Conservation (phyloP, 2,113 vertebrate genomes). For the Rhombomys opimus region DNA sequence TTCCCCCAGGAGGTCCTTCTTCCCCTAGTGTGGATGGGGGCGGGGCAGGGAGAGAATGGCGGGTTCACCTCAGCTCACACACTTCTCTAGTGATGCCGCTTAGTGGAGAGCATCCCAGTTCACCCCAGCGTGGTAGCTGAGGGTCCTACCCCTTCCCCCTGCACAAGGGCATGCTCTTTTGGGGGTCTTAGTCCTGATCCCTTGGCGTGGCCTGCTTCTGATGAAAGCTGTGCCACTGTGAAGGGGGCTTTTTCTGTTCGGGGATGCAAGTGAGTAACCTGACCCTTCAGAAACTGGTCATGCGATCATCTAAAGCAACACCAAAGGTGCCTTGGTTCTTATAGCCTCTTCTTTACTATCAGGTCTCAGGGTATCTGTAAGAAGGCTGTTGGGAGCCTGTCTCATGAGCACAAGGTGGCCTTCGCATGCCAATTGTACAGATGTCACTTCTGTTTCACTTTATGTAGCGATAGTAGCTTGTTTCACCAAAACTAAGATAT, state of each 20-base stretch:
- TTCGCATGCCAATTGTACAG: background rate
- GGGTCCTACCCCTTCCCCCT: background rate
- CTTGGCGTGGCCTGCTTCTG: background rate
- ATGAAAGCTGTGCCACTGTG: background rate
- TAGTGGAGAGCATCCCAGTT: background rate
- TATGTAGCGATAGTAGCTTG: background rate
- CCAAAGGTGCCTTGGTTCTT: background rate
- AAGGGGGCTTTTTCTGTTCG: background rate
- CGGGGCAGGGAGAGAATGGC: background rate
- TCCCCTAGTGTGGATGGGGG: background rate
- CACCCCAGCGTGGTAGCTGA: background rate
- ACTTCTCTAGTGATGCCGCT: background rate
- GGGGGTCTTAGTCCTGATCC: no score
- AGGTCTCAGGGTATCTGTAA: background rate
- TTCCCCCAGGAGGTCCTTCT: background rate
- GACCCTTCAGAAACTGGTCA: background rate
- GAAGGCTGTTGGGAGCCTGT: background rate
- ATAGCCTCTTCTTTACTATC: background rate
- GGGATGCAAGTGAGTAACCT: background rate
- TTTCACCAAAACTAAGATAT: background rate
- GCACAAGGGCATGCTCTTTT: background rate
- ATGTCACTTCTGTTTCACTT: fast-evolving
- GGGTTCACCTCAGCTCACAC: background rate
- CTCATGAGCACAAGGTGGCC: fast-evolving
- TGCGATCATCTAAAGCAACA: background rate